Evolutionary conservation across 1,140 invertebrate genomes (phyloP).

Genomic region (Bradynema listronoti): DNA sequence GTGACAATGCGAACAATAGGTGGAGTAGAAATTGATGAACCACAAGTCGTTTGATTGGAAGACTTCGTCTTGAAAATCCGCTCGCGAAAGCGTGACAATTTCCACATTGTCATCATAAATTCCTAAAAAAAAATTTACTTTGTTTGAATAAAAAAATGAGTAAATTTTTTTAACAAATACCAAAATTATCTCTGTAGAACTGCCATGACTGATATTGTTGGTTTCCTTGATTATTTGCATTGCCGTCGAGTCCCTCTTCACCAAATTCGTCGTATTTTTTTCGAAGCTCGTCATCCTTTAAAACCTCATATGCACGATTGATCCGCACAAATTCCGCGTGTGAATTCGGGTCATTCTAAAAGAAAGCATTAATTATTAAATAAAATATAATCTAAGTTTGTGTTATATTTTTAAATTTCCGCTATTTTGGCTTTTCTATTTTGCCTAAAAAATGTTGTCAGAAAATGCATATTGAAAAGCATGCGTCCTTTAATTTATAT

Average conservation of each 20-base stretch:
- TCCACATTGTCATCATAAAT: slow-evolving; percentile 78
- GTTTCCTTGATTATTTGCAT: slow-evolving; percentile 38
- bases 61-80: slow-evolving; percentile 68
- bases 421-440: too few species aligned
- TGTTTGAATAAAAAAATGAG: not conserved
- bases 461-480: too few species aligned
- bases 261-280: slow-evolving; percentile 75
- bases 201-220: slow-evolving; percentile 70
- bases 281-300: slow-evolving; percentile 73
- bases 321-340: slow-evolving; percentile 72
- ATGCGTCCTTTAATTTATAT: too few species aligned
- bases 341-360: slow-evolving; percentile 67
- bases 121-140: slow-evolving; percentile 55
- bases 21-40: slow-evolving; percentile 80
- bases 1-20: slow-evolving; percentile 77
- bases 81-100: slow-evolving; percentile 68
- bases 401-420: too few species aligned
- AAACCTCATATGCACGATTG: slow-evolving; percentile 73
- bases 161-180: slow-evolving; percentile 55
- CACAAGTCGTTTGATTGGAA: slow-evolving; percentile 67
- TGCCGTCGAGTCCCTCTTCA: slow-evolving; percentile 66
- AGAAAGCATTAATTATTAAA: slow-evolving; percentile 32
- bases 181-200: slow-evolving; percentile 77
- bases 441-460: too few species aligned
- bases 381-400: too few species aligned